These are phyloP conservation scores for Selene dorsalis DNA, from an alignment of 2,797 vertebrate species.

Conservation along the genomic window DNA sequence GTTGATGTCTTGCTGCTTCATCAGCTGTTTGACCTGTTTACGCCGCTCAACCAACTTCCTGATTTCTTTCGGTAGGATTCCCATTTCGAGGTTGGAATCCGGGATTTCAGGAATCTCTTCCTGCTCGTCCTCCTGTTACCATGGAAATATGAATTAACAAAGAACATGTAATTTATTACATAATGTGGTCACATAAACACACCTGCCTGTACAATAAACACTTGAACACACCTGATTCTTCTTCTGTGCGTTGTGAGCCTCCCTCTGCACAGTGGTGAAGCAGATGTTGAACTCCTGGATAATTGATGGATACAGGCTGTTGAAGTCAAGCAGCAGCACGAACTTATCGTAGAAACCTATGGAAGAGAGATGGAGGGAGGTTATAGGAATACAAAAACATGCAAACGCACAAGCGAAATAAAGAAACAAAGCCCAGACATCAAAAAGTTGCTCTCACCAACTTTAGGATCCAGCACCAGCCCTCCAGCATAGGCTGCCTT, in stretches of 20 bases:
- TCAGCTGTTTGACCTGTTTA: conserved; percentile 94
- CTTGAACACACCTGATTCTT: conserved; percentile 80
- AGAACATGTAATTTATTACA: neutral
- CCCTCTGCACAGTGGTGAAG: conserved; percentile 95
- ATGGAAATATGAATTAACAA: conserved; percentile 14
- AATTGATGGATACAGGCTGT: conserved; percentile 99
- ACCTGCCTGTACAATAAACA: neutral
- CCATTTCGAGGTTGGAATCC: conserved; percentile 92
- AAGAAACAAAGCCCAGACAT: neutral
- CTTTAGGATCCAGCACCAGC: conserved; percentile 97
- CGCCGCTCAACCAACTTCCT: conserved; percentile 96
- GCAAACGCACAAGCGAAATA: neutral
- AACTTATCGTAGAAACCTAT: conserved; percentile 99
- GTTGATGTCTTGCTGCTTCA: conserved; percentile 96
- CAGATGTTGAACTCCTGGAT: conserved; percentile 99
- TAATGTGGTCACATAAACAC: neutral
- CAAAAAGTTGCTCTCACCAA: conserved; percentile 86
- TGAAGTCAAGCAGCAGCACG: conserved; percentile 98
- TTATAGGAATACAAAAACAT: neutral
- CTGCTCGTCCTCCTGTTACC: conserved; percentile 84
- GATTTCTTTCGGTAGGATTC: conserved; percentile 97
- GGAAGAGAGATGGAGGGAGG: neutral
- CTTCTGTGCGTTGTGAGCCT: conserved; percentile 81
- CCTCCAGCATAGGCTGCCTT: conserved; percentile 98
- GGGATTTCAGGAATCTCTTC: conserved; percentile 96